Evolutionary conservation across 2,113 vertebrate species (phyloP), one percentile per base, ranked within the genome.

Genomic region (Equus przewalskii): DNA sequence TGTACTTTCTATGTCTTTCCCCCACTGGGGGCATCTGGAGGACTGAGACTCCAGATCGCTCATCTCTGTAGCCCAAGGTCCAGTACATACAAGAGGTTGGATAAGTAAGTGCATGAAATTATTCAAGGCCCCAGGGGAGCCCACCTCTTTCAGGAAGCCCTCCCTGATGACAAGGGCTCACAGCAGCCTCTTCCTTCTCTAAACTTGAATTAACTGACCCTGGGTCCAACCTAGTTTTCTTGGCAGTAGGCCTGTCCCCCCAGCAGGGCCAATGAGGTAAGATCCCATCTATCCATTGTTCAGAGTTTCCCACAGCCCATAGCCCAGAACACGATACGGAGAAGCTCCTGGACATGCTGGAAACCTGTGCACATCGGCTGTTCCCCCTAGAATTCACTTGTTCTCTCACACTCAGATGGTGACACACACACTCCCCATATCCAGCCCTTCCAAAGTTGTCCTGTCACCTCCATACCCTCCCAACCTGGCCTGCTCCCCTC

Each of bases 131-230:
- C 41, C 56, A 89, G 24, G 41, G 13, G 56, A 91, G 64, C 30
- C 78, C 46, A 16, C 82, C 41, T 96, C 73, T 65, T 89, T 33
- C 93, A 54, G 56, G 93, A 97, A 96, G 94, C 54, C 78, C 36
- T 91, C 46, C 26, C 19, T n/a, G 26, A 15, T 67, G 67, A 46
- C 49, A 24, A 30, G 36, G 10, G 26, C 24, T 79, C 69, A 30
- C 6, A 41, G 51, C 33, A 60, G 11, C 36, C 62, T 62, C 70
- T 91, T 85, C 56, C 60, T 82, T 56, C 19, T 49, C 72, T 51
- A 89, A 56, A 33, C 6, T 4, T 58, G 76, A 96, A 60, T 64
- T 9, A 41, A 26, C 16, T 8, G 62, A n/a, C 46, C 26, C 33
- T 94, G 64, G 81, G 13, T 41, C 76, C 46, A 67, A 2, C 9